Conservation (phyloP, 2,888 invertebrate species). For the Standfussiana lucernea region DNA sequence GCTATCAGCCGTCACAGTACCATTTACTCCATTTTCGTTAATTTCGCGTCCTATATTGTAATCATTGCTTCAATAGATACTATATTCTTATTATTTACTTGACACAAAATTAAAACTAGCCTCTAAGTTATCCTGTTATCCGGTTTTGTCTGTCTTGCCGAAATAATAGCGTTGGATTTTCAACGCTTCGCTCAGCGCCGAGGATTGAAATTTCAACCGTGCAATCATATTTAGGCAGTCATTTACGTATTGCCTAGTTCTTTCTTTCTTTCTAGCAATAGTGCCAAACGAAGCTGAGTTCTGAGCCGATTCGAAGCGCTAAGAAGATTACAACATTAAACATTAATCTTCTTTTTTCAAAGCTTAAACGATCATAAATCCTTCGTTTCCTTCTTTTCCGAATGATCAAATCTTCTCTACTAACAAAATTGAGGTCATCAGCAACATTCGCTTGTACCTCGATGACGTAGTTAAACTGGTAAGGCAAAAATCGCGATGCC, state of each 20-base stretch:
- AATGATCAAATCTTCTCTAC: not conserved
- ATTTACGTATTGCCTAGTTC: too few species aligned
- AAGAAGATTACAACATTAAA: not conserved
- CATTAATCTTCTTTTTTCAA: not conserved
- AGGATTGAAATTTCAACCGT: not conserved
- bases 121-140: not conserved
- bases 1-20: not conserved
- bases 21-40: not conserved
- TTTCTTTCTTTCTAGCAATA: too few species aligned
- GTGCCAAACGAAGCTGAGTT: not conserved
- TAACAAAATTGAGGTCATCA: not conserved
- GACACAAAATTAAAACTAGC: not conserved
- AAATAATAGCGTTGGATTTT: not conserved
- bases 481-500: constrained; percentile 43
- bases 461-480: constrained; percentile 24
- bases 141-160: not conserved
- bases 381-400: not conserved
- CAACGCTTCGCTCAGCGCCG: not conserved
- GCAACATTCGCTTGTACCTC: not conserved
- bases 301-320: not conserved
- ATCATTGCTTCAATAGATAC: too few species aligned
- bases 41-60: not conserved
- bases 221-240: too few species aligned
- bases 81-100: too few species aligned
- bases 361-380: not conserved